phyloP scores from a whole-genome alignment of 2,888 invertebrate genomes.

The Ophraella communa region DNA sequence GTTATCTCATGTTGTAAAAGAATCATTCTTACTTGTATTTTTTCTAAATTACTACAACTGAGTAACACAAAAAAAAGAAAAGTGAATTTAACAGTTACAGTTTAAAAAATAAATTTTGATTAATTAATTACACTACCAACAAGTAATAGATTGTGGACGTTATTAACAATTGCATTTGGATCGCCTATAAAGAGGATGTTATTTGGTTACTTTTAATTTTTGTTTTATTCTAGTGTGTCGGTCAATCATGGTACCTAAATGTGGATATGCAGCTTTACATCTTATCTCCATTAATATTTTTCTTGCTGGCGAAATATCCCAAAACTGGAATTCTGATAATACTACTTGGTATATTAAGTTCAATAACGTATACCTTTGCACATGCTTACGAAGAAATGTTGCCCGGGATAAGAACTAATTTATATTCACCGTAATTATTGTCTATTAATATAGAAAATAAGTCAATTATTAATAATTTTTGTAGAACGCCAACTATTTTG shows the following conservation, averaged over 20 bases:
- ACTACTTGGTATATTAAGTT: conserved; percentile 31
- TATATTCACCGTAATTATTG: conserved; percentile 30
- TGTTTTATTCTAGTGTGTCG: conserved; percentile 57
- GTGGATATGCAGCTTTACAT: conserved; percentile 67
- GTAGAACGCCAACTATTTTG: background rate
- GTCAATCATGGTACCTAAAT: conserved; percentile 67
- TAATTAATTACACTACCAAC: too few species aligned
- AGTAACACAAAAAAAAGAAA: too few species aligned
- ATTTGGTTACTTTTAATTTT: too few species aligned
- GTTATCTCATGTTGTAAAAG: too few species aligned
- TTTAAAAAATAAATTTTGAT: too few species aligned
- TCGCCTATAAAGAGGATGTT: too few species aligned
- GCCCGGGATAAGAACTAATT: conserved; percentile 40
- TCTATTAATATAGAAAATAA: too few species aligned
- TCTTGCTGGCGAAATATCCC: conserved; percentile 59
- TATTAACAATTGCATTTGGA: too few species aligned
- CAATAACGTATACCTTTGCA: conserved; percentile 38
- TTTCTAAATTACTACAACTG: too few species aligned
- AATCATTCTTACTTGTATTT: too few species aligned
- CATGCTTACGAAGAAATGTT: conserved; percentile 41
- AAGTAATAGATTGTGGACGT: conserved; percentile 55
- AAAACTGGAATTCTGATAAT: conserved; percentile 36
- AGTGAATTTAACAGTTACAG: too few species aligned
- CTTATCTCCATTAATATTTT: conserved; percentile 61
- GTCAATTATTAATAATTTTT: background rate